Conservation (phyloP, 2,113 vertebrate genomes). For the Myanophis thanlyinensis region DNA sequence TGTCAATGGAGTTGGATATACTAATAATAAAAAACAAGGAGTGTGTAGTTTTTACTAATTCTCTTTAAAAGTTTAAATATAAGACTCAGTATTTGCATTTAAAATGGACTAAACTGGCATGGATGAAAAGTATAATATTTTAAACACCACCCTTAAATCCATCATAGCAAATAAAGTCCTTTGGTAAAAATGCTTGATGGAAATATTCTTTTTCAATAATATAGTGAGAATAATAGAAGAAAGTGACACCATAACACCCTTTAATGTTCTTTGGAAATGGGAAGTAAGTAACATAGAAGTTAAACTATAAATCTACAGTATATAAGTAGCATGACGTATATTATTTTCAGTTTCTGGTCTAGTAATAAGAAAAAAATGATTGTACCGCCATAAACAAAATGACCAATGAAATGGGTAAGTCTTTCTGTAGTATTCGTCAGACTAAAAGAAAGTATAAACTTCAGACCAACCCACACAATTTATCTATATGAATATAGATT, state of each 20-base stretch:
- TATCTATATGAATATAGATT: background rate
- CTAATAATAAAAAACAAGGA: slow-evolving; percentile 63
- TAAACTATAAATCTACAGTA: background rate
- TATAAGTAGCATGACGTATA: background rate
- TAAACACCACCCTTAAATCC: background rate
- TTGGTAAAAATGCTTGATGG: background rate
- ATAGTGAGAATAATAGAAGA: background rate
- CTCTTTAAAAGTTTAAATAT: background rate
- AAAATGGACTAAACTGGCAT: background rate
- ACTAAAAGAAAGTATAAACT: background rate
- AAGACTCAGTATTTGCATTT: background rate
- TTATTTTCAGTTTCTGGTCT: background rate
- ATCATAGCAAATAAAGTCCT: background rate
- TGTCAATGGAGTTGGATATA: slow-evolving; percentile 79
- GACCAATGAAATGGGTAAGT: background rate
- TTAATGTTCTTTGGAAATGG: background rate
- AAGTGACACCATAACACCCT: background rate
- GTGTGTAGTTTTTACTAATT: background rate
- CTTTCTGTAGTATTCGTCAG: background rate
- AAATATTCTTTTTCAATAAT: background rate
- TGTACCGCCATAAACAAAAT: background rate
- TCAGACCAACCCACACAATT: background rate
- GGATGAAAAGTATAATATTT: background rate
- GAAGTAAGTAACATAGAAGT: background rate
- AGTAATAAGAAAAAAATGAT: background rate